phyloP scores from a whole-genome alignment of 2,113 vertebrate species.

The Phyllopteryx taeniolatus region DNA sequence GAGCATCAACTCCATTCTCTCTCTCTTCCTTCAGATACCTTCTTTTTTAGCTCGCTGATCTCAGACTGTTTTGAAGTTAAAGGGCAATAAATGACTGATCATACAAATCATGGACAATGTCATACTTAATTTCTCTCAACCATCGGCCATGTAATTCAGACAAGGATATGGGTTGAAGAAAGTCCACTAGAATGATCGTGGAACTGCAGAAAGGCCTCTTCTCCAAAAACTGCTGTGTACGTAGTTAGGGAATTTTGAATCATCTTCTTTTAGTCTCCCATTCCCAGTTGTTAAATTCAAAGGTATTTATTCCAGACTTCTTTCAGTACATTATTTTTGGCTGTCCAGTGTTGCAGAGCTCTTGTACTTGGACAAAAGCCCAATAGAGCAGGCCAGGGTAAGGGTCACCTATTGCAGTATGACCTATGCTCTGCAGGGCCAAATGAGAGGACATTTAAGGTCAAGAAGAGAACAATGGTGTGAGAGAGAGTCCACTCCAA shows the following conservation, averaged over 20 bases:
- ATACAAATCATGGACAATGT: constrained; percentile 36
- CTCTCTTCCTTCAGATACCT: constrained; percentile 32
- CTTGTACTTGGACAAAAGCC: constrained; percentile 52
- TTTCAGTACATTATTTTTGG: constrained; percentile 42
- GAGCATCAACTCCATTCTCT: constrained; percentile 42
- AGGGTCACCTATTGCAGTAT: constrained; percentile 57
- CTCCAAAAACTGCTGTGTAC: background rate
- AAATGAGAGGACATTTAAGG: constrained; percentile 67
- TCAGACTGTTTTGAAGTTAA: constrained; percentile 29
- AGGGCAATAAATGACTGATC: constrained; percentile 36
- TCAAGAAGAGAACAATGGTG: constrained; percentile 65
- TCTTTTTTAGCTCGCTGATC: constrained; percentile 35
- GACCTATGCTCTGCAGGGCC: constrained; percentile 63
- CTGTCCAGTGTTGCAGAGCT: constrained; percentile 36
- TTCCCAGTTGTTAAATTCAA: constrained; percentile 1
- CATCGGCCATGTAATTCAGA: constrained; percentile 21
- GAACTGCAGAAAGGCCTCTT: background rate
- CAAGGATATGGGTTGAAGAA: constrained; percentile 43
- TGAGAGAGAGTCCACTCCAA: constrained; percentile 61
- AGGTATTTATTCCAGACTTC: constrained; percentile 20
- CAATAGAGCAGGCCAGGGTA: constrained; percentile 32
- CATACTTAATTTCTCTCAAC: background rate
- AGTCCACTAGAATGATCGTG: constrained; percentile 19
- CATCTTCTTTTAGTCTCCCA: background rate
- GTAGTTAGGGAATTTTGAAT: constrained; percentile 3